Base-by-base conservation (phyloP, 1,140 invertebrate species). In the Tribolium madens region DNA sequence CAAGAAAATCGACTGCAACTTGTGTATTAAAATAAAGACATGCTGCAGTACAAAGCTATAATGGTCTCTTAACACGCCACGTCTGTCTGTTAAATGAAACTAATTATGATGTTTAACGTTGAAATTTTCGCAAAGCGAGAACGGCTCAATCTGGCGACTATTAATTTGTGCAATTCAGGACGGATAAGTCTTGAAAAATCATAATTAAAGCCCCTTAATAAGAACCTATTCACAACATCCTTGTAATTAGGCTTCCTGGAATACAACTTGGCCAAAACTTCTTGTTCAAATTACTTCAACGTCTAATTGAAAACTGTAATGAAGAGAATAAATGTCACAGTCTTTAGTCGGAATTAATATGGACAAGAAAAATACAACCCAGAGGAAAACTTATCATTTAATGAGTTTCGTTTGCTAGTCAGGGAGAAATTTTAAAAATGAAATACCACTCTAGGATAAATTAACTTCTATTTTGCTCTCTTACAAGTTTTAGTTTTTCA, bases 221-320 rank as follows among this genome's bases (percentile, higher is more conserved):
- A 70, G 64, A 70, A 15, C 64, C 13, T 21, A 48, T 50, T 47
- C 42, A 50, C 7, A 21, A 47, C 68, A 17, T 71, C 68, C 47
- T 71, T 18, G 42, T 71, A 71, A 71, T 71, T 71, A 71, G 68
- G 42, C 68, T 71, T 71, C 68, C 42, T 47, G 15, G 46, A 70
- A 70, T 70, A 70, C 46, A 70, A 48, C 46, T 70, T 47, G 47
- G 47, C 14, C 68, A 47, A 17, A 71, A 71, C 36, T 71, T 71
- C 68, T 47, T 17, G 42, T 18, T 71, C n/a, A 71, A 71, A 71
- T 71, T 71, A 71, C 36, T 71, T 47, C n/a, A 14, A 31, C 36
- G 17, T 71, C 36, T 71, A 71, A 71, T 71, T 71, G 68, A 71
- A 71, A 71, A 71, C 68, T 71, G 68, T 71, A 71, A 71, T 71